Conservation (phyloP, 2,888 invertebrate genomes). For the Antheraea yamamai region DNA sequence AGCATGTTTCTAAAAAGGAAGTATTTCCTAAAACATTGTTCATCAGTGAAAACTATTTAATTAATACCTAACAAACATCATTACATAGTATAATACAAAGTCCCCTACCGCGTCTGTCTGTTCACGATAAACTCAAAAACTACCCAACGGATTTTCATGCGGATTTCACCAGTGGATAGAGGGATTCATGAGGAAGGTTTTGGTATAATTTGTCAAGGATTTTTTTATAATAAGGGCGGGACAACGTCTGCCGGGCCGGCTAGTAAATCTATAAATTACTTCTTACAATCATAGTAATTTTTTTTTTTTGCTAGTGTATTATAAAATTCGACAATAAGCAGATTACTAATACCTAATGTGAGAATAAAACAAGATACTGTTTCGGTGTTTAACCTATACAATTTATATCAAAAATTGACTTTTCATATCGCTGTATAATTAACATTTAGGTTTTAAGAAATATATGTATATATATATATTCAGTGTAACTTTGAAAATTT, state of each 20-base stretch:
- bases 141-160: too few relatives aligned
- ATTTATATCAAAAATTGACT: neutral
- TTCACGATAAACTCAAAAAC: too few relatives aligned
- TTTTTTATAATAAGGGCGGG: too few relatives aligned
- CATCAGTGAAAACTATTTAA: neutral
- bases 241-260: too few relatives aligned
- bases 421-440: conserved; percentile 11
- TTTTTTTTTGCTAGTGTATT: neutral
- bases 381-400: neutral
- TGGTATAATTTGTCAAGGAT: too few relatives aligned
- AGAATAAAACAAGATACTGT: neutral
- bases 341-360: neutral
- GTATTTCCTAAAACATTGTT: neutral
- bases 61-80: too few relatives aligned
- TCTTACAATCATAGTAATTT: too few relatives aligned
- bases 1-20: neutral
- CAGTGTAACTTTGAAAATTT: neutral
- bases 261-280: too few relatives aligned
- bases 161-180: too few relatives aligned
- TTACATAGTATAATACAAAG: too few relatives aligned
- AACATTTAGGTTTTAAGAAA: conserved; percentile 1
- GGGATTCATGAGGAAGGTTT: too few relatives aligned
- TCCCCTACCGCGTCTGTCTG: too few relatives aligned
- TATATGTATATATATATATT: neutral
- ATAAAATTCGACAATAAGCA: conserved; percentile 2